A percentile compares a stretch with the other conserved stretches of the same genome.
Evolutionary conservation across 2,797 vertebrate genomes (phyloP).

Genomic region (Spinus olivaceus): DNA sequence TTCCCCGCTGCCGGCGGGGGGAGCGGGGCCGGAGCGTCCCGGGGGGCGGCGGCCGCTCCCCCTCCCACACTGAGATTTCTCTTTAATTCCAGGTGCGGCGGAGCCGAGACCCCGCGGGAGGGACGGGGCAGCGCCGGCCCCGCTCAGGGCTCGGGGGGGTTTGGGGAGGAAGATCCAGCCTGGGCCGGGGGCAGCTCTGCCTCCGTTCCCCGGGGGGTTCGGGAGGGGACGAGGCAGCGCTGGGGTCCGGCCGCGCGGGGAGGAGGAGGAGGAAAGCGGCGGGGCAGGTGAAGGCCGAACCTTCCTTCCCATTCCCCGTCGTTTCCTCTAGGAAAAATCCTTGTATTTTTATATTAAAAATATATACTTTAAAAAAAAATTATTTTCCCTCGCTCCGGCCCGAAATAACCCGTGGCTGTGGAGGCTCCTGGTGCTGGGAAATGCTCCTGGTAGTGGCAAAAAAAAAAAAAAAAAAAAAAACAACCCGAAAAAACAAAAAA

Average conservation of each 20-base stretch:
- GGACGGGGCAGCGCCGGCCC: background rate
- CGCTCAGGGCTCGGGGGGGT: background rate
- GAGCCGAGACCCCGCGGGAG: background rate
- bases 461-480: too few species aligned
- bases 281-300: background rate
- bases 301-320: background rate
- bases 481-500: too few species aligned
- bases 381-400: accelerated
- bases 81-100: conserved; percentile 2
- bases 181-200: background rate
- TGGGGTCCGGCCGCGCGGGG: background rate
- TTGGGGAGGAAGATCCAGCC: background rate
- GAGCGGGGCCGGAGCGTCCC: background rate
- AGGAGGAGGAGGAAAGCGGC: background rate
- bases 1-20: background rate
- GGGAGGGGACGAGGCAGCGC: background rate
- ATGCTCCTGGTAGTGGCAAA: background rate
- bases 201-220: background rate
- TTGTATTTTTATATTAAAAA: background rate
- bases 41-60: background rate
- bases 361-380: background rate
- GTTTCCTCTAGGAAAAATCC: background rate
- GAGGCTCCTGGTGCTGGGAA: background rate
- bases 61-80: background rate
- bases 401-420: background rate